phyloP scores from a whole-genome alignment of 2,888 invertebrate genomes.

The Xylota sylvarum region DNA sequence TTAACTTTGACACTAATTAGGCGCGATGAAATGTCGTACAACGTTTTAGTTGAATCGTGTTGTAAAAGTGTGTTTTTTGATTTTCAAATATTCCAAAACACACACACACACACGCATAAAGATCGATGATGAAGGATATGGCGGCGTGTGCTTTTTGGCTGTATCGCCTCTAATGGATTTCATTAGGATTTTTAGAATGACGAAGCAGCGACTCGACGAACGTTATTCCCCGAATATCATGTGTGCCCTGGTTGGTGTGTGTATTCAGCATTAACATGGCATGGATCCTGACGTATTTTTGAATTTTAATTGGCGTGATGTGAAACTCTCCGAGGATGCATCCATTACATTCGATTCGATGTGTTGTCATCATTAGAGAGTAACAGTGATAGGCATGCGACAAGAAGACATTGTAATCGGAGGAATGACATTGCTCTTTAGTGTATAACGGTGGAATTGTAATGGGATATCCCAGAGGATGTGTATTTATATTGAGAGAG shows the following conservation, averaged over 20 bases:
- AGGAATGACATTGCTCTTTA: slow-evolving; percentile 14
- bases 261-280: slow-evolving; percentile 43
- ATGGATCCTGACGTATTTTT: slow-evolving; percentile 40
- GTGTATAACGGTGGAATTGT: background rate
- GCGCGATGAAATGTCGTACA: slow-evolving; percentile 38
- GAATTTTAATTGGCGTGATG: slow-evolving; percentile 65
- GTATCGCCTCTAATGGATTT: slow-evolving; percentile 17
- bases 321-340: slow-evolving; percentile 46
- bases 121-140: background rate
- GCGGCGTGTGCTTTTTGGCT: background rate
- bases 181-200: slow-evolving; percentile 24
- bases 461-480: too few relatives aligned
- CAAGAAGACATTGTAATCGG: slow-evolving; percentile 29
- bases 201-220: too few relatives aligned
- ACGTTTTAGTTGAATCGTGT: background rate
- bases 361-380: slow-evolving; percentile 41
- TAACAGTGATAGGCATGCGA: slow-evolving; percentile 14
- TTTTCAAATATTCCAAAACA: slow-evolving; percentile 35
- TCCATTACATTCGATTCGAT: slow-evolving; percentile 50
- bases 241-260: slow-evolving; percentile 25
- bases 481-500: too few relatives aligned
- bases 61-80: slow-evolving; percentile 36
- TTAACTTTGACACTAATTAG: slow-evolving; percentile 72
- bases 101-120: background rate
- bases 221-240: background rate